Conservation (phyloP, 2,888 invertebrate genomes). For the Harpalus rubripes region DNA sequence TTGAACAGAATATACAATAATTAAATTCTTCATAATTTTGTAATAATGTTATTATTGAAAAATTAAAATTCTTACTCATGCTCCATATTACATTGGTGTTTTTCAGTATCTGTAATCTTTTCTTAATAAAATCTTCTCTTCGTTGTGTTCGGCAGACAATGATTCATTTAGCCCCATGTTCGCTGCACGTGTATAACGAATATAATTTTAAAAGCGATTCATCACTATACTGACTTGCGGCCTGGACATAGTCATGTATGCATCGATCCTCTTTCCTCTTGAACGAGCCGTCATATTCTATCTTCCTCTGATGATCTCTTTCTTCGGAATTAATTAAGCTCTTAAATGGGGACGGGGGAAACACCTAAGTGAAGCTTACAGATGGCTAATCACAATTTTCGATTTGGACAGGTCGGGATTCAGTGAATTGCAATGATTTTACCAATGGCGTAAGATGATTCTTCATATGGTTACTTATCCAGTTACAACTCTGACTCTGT, state of each 20-base stretch:
- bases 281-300: neutral
- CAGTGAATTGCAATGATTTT: no score
- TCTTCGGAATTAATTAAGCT: constrained; percentile 60
- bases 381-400: constrained; percentile 48
- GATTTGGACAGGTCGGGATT: constrained; percentile 20
- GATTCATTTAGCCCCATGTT: constrained; percentile 40
- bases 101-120: no score
- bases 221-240: constrained; percentile 40
- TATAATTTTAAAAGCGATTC: constrained; percentile 62
- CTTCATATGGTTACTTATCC: no score
- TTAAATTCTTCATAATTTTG: no score
- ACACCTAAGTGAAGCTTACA: constrained; percentile 26
- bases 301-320: constrained; percentile 32
- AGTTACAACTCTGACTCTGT: no score
- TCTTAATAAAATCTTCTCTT: no score
- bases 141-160: constrained; percentile 16
- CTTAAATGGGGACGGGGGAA: constrained; percentile 56
- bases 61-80: no score
- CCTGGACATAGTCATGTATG: constrained; percentile 33
- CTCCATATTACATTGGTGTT: no score
- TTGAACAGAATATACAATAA: no score
- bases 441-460: no score
- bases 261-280: neutral
- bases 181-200: constrained; percentile 40
- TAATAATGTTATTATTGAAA: no score